Base-by-base conservation (phyloP, 2,888 invertebrate genomes). In the Acronicta alni region DNA sequence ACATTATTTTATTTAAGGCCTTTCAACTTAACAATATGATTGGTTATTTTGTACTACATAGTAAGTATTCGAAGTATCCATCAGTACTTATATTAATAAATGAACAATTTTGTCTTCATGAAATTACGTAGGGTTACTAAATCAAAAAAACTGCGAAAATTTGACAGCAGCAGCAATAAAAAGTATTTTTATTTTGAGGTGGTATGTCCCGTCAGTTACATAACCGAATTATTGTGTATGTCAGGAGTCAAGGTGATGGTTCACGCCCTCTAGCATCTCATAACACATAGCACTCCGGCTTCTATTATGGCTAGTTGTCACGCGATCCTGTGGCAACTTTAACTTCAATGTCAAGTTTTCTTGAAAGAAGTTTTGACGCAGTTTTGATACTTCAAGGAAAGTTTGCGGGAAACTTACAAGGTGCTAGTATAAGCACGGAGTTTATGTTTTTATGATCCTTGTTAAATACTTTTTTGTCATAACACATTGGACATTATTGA, bases 231-330 rank as follows among this genome's bases (percentile, higher is more conserved):
- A 60, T 58, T 62, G 52, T 44, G 39, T 58, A 30, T 43, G 37
- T 12, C 9, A 61, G 58, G 53, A 67, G 70, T 77, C 78, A 77
- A 78, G 78, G 75, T 72, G 77, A 75, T 60, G 43, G 63, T 72
- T 72, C 55, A 35, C 72, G 65, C 63, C 60, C 51, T 51, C 38
- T 57, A 54, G 47, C 63, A 67, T 62, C 70, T 47, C 49, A 49
- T 43, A 46, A 39, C 55, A 65, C 35, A 67, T 45, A 69, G 51
- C 69, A 64, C 62, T 72, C 14, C 20, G 52, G 35, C 47, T 52
- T 59, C 49, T 23, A 18, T 67, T 78, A 80, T 58, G 51, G 43
- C 35, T 8, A 42, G 14, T 58, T 53, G 56, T 61, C 80, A 80
- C 76, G 80, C 75, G 56, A 73, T 37, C 38, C 16, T n/a, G 6